Percentiles rank a stretch among this genome's conserved stretches.
These are phyloP conservation scores for Helogale parvula DNA, from an alignment of 2,113 vertebrate genomes.

Conservation along the genomic window DNA sequence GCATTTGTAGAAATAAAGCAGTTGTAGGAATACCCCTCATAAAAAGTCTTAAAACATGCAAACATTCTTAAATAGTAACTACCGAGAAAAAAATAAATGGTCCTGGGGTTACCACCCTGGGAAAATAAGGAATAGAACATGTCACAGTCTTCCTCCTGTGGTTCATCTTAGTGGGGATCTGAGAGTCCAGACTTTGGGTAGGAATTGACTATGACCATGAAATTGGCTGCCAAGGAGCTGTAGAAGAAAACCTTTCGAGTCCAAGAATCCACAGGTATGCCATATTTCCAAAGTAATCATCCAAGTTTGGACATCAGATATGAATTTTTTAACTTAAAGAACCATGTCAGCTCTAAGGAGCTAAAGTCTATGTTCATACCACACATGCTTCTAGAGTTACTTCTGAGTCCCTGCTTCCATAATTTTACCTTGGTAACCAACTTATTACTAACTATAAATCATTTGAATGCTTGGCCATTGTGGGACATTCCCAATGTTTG, in stretches of 20 bases:
- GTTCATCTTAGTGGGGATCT: background rate
- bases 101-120: background rate
- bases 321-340: slow-evolving; percentile 2
- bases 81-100: background rate
- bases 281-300: background rate
- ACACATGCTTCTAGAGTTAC: background rate
- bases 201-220: slow-evolving; percentile 1
- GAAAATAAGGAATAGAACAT: background rate
- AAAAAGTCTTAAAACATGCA: slow-evolving; percentile 8
- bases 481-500: background rate
- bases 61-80: background rate
- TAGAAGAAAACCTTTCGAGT: background rate
- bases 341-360: background rate
- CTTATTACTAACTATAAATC: background rate
- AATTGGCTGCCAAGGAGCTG: background rate
- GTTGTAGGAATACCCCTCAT: background rate
- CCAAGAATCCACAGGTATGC: background rate
- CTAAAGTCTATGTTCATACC: background rate
- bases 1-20: background rate
- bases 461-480: background rate
- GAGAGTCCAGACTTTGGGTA: background rate
- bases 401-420: background rate
- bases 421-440: background rate
- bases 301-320: background rate
- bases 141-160: background rate